Evolutionary conservation across 2,797 vertebrate genomes (phyloP), one percentile per base, ranked within the genome.

Genomic region (Sebastes wilsoni): DNA sequence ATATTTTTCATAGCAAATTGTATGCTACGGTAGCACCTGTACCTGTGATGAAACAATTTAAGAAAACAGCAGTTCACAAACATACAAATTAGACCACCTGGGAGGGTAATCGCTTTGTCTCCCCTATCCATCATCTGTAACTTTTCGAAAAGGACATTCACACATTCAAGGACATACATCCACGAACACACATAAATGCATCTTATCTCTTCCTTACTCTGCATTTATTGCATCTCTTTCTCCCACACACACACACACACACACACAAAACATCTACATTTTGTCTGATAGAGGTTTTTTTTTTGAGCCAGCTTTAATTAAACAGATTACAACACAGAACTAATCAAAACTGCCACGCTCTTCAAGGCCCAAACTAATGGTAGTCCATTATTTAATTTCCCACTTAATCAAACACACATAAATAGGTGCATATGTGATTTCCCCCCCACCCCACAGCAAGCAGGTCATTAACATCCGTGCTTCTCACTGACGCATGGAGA

Each of bases 41-140:
- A 84, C 46, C 34, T 77, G 59, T 59, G 66, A 87, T 89, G 75
- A 83, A 61, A 71, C 71, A 56, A 70, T 56, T 76, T 59, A 84
- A 66, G 78, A 75, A 82, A 91, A 82, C 65, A 75, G 54, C 55
- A n/a, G 49, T 84, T 86, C 83, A 81, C 72, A 87, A 88, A 88
- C 73, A 77, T 84, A 85, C 75, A 89, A 87, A 89, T 91, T 82
- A 84, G 79, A 91, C 84, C 84, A 88, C 84, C 79, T 83, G 73
- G 83, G 74, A 88, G 72, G 87, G 85, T 82, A 90, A 93, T 85
- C 75, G 85, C 80, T 86, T 75, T 1, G 2, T 65, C 60, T 81
- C 28, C 59, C 5, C 74, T 75, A 80, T 85, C 85, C 66, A 73
- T 87, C 79, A 87, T 82, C 82, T 69, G 42, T 36, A 82, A 80